Conservation (phyloP, 92 coral and sea anemone species). For the Phenganax marumi region DNA sequence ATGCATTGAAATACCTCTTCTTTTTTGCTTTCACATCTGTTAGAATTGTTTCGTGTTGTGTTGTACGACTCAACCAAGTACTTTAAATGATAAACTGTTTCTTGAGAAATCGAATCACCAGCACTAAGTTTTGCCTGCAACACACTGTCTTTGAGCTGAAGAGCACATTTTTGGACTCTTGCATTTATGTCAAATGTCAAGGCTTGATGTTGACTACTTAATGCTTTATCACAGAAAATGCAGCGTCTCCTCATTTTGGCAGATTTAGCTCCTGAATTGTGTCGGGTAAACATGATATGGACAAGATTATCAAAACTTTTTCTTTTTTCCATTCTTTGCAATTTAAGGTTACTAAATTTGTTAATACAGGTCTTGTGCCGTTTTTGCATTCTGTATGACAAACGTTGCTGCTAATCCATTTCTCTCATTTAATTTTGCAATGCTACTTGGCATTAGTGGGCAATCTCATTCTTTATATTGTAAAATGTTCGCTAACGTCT, state of each 20-base stretch:
- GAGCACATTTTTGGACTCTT: too few species aligned
- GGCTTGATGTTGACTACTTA: conserved; percentile 9
- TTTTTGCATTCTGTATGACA: too few species aligned
- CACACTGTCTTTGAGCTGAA: background rate
- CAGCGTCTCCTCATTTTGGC: conserved; percentile 21
- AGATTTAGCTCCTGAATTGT: background rate
- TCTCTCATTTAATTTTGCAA: too few species aligned
- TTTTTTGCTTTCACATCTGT: conserved; percentile 2
- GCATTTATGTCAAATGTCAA: too few species aligned
- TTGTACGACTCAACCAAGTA: conserved; percentile 30
- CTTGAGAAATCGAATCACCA: too few species aligned
- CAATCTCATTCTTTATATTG: too few species aligned
- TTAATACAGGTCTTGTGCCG: too few species aligned
- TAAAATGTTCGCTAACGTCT: conserved; percentile 37
- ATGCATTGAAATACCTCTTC: conserved; percentile 6
- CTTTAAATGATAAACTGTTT: too few species aligned
- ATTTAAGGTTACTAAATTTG: conserved; percentile 19
- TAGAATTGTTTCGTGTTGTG: conserved; percentile 3
- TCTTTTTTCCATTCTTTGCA: conserved; percentile 31
- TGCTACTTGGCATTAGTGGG: too few species aligned
- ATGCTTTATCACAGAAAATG: conserved; percentile 36
- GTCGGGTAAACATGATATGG: too few species aligned
- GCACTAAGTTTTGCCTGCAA: conserved; percentile 26
- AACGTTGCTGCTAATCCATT: too few species aligned
- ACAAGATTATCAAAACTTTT: too few species aligned